Evolutionary conservation across 2,113 vertebrate genomes (phyloP), one percentile per base, ranked within the genome.

Genomic region (Junco hyemalis): DNA sequence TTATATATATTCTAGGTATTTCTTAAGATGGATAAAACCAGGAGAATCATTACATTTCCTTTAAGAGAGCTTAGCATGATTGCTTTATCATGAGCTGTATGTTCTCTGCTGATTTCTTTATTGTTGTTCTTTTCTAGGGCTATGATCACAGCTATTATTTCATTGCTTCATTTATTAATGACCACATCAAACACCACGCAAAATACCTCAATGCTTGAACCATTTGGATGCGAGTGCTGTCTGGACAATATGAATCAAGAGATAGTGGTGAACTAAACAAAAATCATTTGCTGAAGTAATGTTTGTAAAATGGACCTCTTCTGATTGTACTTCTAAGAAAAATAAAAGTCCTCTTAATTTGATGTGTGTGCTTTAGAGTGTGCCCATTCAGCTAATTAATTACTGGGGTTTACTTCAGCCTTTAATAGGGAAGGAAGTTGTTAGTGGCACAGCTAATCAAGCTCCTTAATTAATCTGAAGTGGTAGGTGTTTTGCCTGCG

Each of bases 71-170:
- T 38, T n/a, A 36, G 54, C 29, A 2, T 21, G 18, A 60, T 9
- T 33, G 13, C 48, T 61, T 44, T 76, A 11, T 63, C 8, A 35
- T 1, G 8, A 81, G 14, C 31, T 45, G 1, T 5, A 5, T 14
- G 15, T 36, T 83, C 12, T 59, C 64, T 82, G 63, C 63, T 93
- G 31, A 70, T 40, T 48, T 44, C 23, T 89, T 59, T 81, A 12
- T 76, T 64, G 70, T 42, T 80, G 3, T 33, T 72, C n/a, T 95
- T 82, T 80, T 40, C 74, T 90, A 99, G 99, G 99, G 99, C 71
- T 99, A 99, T 0, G 99, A 99, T 96, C 99, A 99, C 97, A 99
- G 99, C 98, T 99, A 99, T 97, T 99, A 97, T 98, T 99, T 99
- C 96, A 98, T 99, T 71, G 98, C 98, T 87, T 99, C 99, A 2